Evolutionary conservation across 2,113 vertebrate genomes (phyloP).

Genomic region (Ia io): DNA sequence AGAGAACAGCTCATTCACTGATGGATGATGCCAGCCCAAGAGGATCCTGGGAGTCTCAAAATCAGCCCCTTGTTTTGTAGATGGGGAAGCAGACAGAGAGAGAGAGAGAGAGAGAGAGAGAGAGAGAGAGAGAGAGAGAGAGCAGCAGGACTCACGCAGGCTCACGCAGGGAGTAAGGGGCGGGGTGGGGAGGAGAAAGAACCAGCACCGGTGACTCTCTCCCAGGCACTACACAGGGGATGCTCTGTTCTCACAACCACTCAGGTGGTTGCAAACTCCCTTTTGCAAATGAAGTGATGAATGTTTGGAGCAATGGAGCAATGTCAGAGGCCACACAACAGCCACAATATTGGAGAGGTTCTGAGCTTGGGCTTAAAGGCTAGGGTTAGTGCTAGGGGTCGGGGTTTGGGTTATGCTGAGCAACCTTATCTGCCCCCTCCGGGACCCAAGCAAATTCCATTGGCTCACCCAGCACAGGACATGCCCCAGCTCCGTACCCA

Average conservation of each 20-base stretch:
- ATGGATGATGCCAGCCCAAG: neutral
- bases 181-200: neutral
- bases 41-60: neutral
- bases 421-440: accelerated
- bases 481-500: too few species aligned
- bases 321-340: accelerated
- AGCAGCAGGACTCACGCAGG: neutral
- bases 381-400: neutral
- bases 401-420: neutral
- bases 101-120: too few species aligned
- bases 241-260: too few species aligned
- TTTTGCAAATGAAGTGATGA: neutral
- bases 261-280: neutral
- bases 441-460: accelerated
- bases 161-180: accelerated
- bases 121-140: too few species aligned
- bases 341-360: neutral
- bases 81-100: neutral
- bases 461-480: neutral
- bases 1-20: neutral
- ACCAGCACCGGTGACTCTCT: neutral
- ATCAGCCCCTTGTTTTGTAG: neutral
- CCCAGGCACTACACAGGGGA: too few species aligned
- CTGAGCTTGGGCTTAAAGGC: neutral
- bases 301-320: accelerated